These are phyloP conservation scores for Pedicia rivosa DNA, from an alignment of 2,888 invertebrate species.

Conservation along the genomic window DNA sequence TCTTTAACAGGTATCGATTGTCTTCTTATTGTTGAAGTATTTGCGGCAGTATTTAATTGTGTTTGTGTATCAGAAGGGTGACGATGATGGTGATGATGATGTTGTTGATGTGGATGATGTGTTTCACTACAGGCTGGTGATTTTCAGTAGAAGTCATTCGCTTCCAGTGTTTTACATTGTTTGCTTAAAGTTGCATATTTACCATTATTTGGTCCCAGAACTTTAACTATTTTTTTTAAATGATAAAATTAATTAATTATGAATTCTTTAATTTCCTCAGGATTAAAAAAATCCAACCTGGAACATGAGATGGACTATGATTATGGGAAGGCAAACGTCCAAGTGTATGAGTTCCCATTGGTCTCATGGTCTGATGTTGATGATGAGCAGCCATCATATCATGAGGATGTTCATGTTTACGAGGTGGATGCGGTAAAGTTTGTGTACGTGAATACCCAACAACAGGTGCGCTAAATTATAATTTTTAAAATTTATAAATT, in stretches of 20 bases:
- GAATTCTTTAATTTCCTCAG: too few species aligned
- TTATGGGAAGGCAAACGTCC: conserved; percentile 46
- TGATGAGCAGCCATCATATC: conserved; percentile 32
- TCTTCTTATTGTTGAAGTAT: conserved; percentile 26
- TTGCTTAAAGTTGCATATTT: conserved; percentile 93
- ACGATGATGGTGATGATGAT: conserved; percentile 24
- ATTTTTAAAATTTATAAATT: neutral
- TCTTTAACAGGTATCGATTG: conserved; percentile 23
- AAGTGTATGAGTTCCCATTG: conserved; percentile 46
- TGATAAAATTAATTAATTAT: too few species aligned
- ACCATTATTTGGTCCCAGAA: conserved; percentile 54
- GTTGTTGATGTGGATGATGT: conserved; percentile 15
- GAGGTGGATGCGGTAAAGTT: conserved; percentile 26
- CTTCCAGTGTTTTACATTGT: conserved; percentile 89
- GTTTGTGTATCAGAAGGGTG: conserved; percentile 36
- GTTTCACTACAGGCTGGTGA: conserved; percentile 37
- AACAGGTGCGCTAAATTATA: conserved; percentile 29
- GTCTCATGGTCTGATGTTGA: conserved; percentile 32
- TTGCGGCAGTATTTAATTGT: conserved; percentile 28
- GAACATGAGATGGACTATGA: conserved; percentile 39
- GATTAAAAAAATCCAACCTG: conserved; percentile 21
- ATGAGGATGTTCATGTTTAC: conserved; percentile 27
- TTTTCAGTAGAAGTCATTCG: conserved; percentile 90
- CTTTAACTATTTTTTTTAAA: conserved; percentile 9
- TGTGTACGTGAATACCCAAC: conserved; percentile 32